Evolutionary conservation across 1,140 invertebrate species (phyloP).

Genomic region (Drosophila subpulchrella): DNA sequence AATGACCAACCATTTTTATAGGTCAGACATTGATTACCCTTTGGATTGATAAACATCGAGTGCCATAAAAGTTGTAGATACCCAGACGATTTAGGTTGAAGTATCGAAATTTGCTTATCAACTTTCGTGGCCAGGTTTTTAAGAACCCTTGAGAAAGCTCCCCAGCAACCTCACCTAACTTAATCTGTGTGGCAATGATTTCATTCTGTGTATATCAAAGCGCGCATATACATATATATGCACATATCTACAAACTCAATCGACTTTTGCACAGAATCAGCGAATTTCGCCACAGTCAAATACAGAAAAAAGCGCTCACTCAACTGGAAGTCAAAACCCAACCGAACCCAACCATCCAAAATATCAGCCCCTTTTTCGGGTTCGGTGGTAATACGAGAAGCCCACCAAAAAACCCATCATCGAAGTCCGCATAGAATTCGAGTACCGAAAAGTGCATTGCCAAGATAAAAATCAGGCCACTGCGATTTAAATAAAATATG

Average conservation of each 20-base stretch:
- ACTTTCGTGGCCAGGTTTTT: background rate
- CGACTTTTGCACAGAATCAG: constrained; percentile 40
- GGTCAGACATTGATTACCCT: constrained; percentile 5
- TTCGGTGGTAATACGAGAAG: constrained; percentile 45
- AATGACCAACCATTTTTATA: constrained; percentile 8
- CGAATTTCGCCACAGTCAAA: constrained; percentile 16
- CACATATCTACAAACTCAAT: constrained; percentile 2
- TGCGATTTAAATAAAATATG: constrained; percentile 6
- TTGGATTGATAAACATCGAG: constrained; percentile 5
- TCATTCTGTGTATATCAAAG: no score
- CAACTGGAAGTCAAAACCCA: constrained; percentile 33
- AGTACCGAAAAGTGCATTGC: constrained; percentile 50
- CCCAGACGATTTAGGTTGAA: constrained; percentile 1
- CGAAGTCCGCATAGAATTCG: constrained; percentile 43
- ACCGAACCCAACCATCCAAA: constrained; percentile 20
- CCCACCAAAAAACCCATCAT: constrained; percentile 14
- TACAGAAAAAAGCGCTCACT: constrained; percentile 43
- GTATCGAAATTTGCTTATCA: constrained; percentile 11
- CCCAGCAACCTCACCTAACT: constrained; percentile 1
- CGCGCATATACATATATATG: constrained; percentile 5
- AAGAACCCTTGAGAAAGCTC: constrained; percentile 1
- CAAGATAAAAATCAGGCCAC: constrained; percentile 58
- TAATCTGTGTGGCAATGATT: constrained; percentile 17
- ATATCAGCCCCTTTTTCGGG: constrained; percentile 30
- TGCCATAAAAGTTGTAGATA: background rate